Base-by-base conservation (phyloP, 2,113 vertebrate genomes). In the Symphodus melops region DNA sequence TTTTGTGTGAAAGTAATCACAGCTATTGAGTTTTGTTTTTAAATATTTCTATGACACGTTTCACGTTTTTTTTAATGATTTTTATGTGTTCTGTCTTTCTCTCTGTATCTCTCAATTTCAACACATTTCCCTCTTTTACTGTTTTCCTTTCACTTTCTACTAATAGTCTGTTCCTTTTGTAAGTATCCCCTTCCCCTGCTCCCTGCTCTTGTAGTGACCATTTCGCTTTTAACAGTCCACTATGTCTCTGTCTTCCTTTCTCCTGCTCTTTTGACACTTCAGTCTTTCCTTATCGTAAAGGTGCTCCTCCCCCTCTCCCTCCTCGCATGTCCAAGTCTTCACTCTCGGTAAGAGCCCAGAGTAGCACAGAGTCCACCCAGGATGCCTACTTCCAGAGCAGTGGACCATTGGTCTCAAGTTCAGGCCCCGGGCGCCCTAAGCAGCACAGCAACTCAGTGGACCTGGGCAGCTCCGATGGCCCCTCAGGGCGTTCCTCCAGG, bases 251-350 rank as follows among this genome's bases (percentile, higher is more conserved):
- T 89, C 62, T 85, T 82, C 63, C 67, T 77, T 59, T 69, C 69
- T 67, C 82, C 66, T 61, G 1, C 75, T 89, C 83, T 84, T 81
- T 76, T 82, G 51, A 68, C 69, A 63, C 88, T 77, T 77, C 92
- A 99, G 98, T 97, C 92, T 98, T 99, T 93, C 96, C 96, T 86
- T 98, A 98, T 92, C 94, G 97, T 90, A 99, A 98, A 96, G 97
- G 95, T 88, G 92, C 88, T 68, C 97, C 97, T 84, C 97, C 97
- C 91, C 96, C 97, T 68, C 96, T 98, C 83, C 98, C 98, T 55
- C 95, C 96, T 90, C 96, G 98, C 92, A 97, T 97, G 95, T 96
- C 97, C 94, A 98, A 98, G 88, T 97, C 98, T 84, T 96, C 96
- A 71, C 97, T 98, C 83, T 97, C 97, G 0, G 95, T 99, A 89